These are phyloP conservation scores for Drosophila mercatorum DNA, from an alignment of 2,888 invertebrate species.

Conservation along the genomic window DNA sequence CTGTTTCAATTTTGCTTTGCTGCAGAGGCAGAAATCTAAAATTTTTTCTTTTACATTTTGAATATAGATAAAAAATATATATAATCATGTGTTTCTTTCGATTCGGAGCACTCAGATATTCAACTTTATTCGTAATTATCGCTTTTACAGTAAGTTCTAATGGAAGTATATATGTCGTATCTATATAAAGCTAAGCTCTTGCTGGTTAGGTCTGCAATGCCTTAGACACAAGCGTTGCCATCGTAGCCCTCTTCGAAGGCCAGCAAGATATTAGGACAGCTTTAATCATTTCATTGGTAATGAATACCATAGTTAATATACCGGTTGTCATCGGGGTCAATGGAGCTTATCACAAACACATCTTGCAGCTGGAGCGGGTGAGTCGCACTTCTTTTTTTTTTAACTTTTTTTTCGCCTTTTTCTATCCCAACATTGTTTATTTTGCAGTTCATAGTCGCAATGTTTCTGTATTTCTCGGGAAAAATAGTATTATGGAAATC, in stretches of 20 bases:
- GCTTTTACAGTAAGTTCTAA: slow-evolving; percentile 29
- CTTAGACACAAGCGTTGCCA: slow-evolving; percentile 3
- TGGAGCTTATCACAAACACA: slow-evolving; percentile 13
- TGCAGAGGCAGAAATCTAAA: too few species aligned
- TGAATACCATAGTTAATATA: slow-evolving; percentile 21
- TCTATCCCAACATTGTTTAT: neutral
- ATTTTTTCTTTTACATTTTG: too few species aligned
- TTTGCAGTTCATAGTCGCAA: slow-evolving; percentile 24
- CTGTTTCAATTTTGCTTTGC: neutral
- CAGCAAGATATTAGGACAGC: neutral
- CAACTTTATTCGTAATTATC: neutral
- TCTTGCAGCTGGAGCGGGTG: slow-evolving; percentile 26
- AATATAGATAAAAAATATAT: neutral
- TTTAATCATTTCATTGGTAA: slow-evolving; percentile 11
- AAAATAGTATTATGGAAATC: slow-evolving; percentile 35
- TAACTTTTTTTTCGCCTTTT: neutral
- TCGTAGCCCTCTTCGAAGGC: slow-evolving; percentile 5
- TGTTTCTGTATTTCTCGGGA: slow-evolving; percentile 23
- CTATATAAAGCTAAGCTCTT: neutral
- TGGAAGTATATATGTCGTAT: neutral
- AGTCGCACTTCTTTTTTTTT: neutral
- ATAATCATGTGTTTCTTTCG: slow-evolving; percentile 29
- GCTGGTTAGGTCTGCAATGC: slow-evolving; percentile 23
- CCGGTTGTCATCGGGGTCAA: slow-evolving; percentile 26
- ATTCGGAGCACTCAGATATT: neutral